A percentile compares a stretch with the other conserved stretches of the same genome.
phyloP scores from a whole-genome alignment of 2,888 invertebrate species.

The Fragum sueziense region DNA sequence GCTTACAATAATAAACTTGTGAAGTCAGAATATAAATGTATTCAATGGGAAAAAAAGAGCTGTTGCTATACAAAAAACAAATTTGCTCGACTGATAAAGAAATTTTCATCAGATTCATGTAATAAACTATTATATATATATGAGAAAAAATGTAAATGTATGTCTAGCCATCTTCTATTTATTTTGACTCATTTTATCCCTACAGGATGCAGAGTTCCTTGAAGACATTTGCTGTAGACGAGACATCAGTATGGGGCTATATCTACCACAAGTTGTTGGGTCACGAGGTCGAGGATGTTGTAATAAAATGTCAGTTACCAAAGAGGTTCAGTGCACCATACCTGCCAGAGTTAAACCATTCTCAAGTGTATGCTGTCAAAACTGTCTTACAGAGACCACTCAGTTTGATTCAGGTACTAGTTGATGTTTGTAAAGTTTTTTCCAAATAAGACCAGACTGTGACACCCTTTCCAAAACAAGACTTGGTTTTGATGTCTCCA shows the following conservation, averaged over 20 bases:
- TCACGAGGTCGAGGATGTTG: slow-evolving; percentile 90
- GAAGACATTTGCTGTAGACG: slow-evolving; percentile 97
- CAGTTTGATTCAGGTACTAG: slow-evolving; percentile 93
- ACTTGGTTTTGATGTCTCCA: no score
- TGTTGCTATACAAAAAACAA: no score
- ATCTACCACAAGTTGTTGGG: slow-evolving; percentile 98
- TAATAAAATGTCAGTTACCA: slow-evolving; percentile 95
- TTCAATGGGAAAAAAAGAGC: no score
- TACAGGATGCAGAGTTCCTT: slow-evolving; percentile 96
- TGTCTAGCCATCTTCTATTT: no score
- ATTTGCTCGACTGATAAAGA: no score
- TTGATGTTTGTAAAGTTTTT: no score
- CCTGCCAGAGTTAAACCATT: slow-evolving; percentile 98
- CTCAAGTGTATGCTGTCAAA: slow-evolving; percentile 98
- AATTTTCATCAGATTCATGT: no score
- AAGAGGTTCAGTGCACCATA: slow-evolving; percentile 99
- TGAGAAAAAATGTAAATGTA: background rate
- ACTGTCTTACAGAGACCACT: slow-evolving; percentile 98
- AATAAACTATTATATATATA: no score
- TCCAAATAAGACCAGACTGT: no score
- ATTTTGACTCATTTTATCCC: background rate
- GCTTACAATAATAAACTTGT: no score
- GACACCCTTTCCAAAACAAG: no score
- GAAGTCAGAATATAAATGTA: no score
- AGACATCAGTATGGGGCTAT: slow-evolving; percentile 97